Percentiles rank a stretch among this genome's conserved stretches.
Evolutionary conservation across 2,888 invertebrate species (phyloP).

Genomic region (Oligia fasciuncula): DNA sequence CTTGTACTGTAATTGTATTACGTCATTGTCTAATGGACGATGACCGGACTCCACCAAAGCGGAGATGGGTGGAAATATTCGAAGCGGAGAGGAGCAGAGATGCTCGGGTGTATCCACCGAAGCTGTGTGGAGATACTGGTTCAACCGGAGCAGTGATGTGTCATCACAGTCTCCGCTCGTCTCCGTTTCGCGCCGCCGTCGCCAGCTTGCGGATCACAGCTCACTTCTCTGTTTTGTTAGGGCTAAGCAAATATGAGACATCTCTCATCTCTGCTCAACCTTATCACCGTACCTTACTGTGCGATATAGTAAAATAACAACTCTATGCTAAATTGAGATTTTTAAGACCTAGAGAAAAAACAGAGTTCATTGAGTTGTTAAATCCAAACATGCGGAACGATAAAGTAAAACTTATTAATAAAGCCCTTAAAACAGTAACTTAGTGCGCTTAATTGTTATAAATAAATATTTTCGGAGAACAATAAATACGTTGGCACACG

Average conservation of each 20-base stretch:
- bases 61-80: neutral
- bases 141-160: no score
- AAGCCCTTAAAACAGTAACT: neutral
- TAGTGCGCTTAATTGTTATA: slow-evolving; percentile 67
- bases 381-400: neutral
- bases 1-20: neutral
- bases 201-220: neutral
- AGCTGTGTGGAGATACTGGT: no score
- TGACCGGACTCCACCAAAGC: no score
- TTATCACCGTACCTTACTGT: neutral
- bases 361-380: neutral
- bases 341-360: neutral
- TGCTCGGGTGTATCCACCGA: neutral
- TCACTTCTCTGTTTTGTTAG: no score
- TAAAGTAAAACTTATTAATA: slow-evolving; percentile 7
- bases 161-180: no score
- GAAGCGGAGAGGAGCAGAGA: neutral
- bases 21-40: neutral
- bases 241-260: neutral
- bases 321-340: neutral
- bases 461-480: slow-evolving; percentile 76
- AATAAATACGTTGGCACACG: slow-evolving; percentile 79
- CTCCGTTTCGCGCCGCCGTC: neutral
- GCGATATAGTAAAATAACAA: neutral
- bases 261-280: neutral